phyloP scores from a whole-genome alignment of 2,113 vertebrate genomes.

The Poeciliopsis prolifica region DNA sequence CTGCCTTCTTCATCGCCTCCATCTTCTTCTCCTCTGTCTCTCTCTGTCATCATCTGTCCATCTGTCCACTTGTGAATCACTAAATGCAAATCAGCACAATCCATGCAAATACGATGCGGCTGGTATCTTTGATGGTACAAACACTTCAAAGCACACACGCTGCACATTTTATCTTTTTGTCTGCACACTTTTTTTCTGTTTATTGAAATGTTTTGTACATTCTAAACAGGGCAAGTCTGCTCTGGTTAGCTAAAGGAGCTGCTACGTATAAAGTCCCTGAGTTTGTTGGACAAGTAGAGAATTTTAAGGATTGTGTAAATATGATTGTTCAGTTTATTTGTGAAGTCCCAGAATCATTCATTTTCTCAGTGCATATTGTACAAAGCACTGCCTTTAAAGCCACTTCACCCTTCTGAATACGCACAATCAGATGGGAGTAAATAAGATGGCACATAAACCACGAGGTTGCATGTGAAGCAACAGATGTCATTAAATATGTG shows the following conservation, averaged over 20 bases:
- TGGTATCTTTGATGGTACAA: slow-evolving; percentile 49
- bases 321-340: slow-evolving; percentile 2
- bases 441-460: not conserved
- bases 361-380: slow-evolving; percentile 12
- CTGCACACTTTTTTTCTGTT: slow-evolving; percentile 1
- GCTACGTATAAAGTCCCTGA: not conserved
- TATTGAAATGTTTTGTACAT: slow-evolving; percentile 11
- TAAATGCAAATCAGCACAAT: slow-evolving; percentile 55
- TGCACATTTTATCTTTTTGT: slow-evolving; percentile 9
- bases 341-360: not conserved
- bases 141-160: not conserved
- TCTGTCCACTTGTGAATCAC: slow-evolving; percentile 64
- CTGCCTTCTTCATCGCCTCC: slow-evolving; percentile 5
- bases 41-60: slow-evolving; percentile 61
- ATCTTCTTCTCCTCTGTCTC: slow-evolving; percentile 3
- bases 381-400: not conserved
- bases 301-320: slow-evolving; percentile 16
- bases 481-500: slow-evolving; percentile 5
- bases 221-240: slow-evolving; percentile 21
- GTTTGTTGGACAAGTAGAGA: slow-evolving; percentile 5
- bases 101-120: slow-evolving; percentile 40
- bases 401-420: not conserved
- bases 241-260: slow-evolving; percentile 26
- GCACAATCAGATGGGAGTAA: not conserved
- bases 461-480: not conserved